These are phyloP conservation scores for Orthonychiurus folsomi DNA, from an alignment of 2,888 invertebrate genomes.

Conservation along the genomic window DNA sequence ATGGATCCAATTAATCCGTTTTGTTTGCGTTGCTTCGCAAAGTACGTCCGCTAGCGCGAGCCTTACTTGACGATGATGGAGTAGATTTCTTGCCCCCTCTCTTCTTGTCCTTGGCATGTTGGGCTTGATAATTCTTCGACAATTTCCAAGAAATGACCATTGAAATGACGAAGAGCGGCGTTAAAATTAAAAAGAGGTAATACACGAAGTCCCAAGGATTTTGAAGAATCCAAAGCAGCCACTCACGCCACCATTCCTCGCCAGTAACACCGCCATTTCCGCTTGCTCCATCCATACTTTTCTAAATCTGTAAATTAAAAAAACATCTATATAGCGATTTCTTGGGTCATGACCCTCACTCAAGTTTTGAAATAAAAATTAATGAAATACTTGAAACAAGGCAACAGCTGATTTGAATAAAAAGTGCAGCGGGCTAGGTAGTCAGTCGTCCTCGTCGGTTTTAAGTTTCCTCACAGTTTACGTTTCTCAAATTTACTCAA, in stretches of 20 bases:
- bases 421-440: too few species aligned
- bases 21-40: slow-evolving; percentile 20
- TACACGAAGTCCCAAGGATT: slow-evolving; percentile 31
- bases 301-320: too few species aligned
- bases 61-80: slow-evolving; percentile 3
- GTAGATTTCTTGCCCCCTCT: slow-evolving; percentile 12
- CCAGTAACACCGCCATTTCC: neutral
- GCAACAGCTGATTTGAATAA: too few species aligned
- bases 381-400: too few species aligned
- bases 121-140: slow-evolving; percentile 19
- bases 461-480: too few species aligned
- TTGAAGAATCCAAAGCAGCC: slow-evolving; percentile 25
- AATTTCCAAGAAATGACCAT: slow-evolving; percentile 25
- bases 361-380: too few species aligned
- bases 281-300: neutral
- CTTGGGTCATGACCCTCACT: too few species aligned
- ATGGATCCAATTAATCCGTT: slow-evolving; percentile 18
- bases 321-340: too few species aligned
- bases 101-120: slow-evolving; percentile 20
- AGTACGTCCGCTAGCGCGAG: slow-evolving; percentile 17
- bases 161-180: slow-evolving; percentile 24
- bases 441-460: too few species aligned
- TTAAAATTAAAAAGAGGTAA: slow-evolving; percentile 22
- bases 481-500: too few species aligned
- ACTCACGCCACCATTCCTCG: slow-evolving; percentile 23